A percentile compares a stretch with the other conserved stretches of the same genome.
Evolutionary conservation across 1,140 invertebrate species (phyloP).

Genomic region (Bombus huntii): DNA sequence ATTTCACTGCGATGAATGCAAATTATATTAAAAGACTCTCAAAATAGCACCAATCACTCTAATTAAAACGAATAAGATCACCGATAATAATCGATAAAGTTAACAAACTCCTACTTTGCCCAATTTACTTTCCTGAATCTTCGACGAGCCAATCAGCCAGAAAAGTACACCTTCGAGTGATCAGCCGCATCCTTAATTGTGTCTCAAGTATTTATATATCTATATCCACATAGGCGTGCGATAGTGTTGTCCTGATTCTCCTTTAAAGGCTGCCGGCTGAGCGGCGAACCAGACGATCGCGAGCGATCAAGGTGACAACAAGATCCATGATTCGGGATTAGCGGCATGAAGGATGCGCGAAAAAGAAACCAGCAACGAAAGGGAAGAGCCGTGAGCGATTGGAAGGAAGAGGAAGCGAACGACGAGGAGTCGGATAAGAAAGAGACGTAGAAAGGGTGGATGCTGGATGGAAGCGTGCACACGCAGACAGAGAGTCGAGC

Average conservation of each 20-base stretch:
- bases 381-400: background rate
- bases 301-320: conserved; percentile 74
- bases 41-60: too few species aligned
- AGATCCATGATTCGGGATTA: conserved; percentile 72
- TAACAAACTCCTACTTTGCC: too few species aligned
- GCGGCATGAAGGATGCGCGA: conserved; percentile 47
- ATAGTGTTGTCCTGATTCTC: conserved; percentile 41
- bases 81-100: too few species aligned
- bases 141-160: too few species aligned
- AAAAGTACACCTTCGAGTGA: too few species aligned
- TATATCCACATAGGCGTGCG: background rate
- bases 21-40: too few species aligned
- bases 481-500: conserved; percentile 67
- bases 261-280: conserved; percentile 47
- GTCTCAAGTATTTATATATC: background rate
- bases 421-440: background rate
- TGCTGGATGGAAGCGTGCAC: conserved; percentile 47
- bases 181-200: too few species aligned
- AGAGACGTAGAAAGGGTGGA: background rate
- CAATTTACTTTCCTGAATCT: too few species aligned
- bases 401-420: background rate
- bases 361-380: background rate
- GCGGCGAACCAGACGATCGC: conserved; percentile 49
- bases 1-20: too few species aligned
- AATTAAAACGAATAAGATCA: too few species aligned